Evolutionary conservation across 2,888 invertebrate species (phyloP), one percentile per base, ranked within the genome.

Genomic region (Apodemia hepburni): DNA sequence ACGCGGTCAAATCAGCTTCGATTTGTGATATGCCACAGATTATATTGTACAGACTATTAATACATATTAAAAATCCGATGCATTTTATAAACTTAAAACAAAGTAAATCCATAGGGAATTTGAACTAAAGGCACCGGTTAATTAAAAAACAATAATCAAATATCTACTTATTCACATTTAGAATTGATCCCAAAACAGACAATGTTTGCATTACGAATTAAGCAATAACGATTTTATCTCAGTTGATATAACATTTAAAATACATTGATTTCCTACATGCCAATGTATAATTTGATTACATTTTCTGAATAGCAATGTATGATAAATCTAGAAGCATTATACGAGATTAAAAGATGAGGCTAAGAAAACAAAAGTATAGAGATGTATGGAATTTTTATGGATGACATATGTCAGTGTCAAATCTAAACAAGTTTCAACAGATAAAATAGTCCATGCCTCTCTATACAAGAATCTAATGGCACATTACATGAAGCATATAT

Each of bases 11-110:
- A 75, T 71, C 71, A 75, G 71, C 72, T 75, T 71, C 75, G 22
- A 78, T 80, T 79, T 75, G 79, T 89, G 90, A 90, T 90, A 90
- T 90, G 90, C 87, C 86, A 86, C 82, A 80, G 75, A 81, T 78
- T 76, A 71, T 72, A 61, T 45, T 45, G 27, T 62, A 62, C 61
- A 62, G 47, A 62, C 47, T 62, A 45, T 8, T 12, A 58, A 62
- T 62, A 33, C 47, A 6, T 12, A 62, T 27, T 18, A 7, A 38
- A 38, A 15, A 45, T 22, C 38, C 59, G 47, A 33, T 58, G 58
- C 47, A 33, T 17, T 45, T 45, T 17, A 51, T 9, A 58, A 27
- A n/a, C 22, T 17, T 29, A 35, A n/a, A 15, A 57, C 17, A 17
- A 57, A 57, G 35, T 35, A 59, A 17, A 17, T 38, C 60, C 60